Conservation (phyloP, 2,888 invertebrate genomes). For the Volucella bombylans region DNA sequence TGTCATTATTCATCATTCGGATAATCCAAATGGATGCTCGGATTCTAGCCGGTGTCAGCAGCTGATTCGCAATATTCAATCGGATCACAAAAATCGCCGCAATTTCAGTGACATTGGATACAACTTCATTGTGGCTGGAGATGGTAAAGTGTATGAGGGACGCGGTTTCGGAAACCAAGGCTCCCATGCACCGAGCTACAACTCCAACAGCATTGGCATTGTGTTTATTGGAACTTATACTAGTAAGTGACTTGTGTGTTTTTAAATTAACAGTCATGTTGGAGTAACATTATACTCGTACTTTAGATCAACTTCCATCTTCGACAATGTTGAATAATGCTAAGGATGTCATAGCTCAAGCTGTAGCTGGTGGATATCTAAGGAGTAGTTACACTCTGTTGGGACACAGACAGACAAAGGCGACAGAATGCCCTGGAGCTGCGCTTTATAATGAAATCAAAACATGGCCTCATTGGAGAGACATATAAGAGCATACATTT, state of each 20-base stretch:
- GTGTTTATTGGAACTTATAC: slow-evolving; percentile 85
- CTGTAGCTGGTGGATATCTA: slow-evolving; percentile 85
- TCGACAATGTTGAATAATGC: slow-evolving; percentile 84
- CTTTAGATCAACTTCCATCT: slow-evolving; percentile 82
- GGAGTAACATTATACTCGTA: too few relatives aligned
- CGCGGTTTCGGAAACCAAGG: slow-evolving; percentile 88
- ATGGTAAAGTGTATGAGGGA: slow-evolving; percentile 88
- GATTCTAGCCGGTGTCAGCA: slow-evolving; percentile 83
- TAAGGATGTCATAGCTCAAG: slow-evolving; percentile 85
- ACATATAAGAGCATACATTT: slow-evolving; percentile 53
- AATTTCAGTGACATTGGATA: slow-evolving; percentile 88
- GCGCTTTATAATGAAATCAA: slow-evolving; percentile 85
- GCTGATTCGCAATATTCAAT: slow-evolving; percentile 86
- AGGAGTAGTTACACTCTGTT: slow-evolving; percentile 85
- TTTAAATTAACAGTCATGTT: not conserved
- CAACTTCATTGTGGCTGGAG: slow-evolving; percentile 89
- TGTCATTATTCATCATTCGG: slow-evolving; percentile 89
- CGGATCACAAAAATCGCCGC: slow-evolving; percentile 84
- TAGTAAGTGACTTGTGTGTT: slow-evolving; percentile 72
- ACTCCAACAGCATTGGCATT: slow-evolving; percentile 87
- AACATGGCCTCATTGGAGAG: slow-evolving; percentile 85
- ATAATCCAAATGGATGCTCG: slow-evolving; percentile 85
- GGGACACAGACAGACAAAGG: slow-evolving; percentile 86
- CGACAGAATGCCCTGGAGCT: slow-evolving; percentile 87
- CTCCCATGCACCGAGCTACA: slow-evolving; percentile 88